These are phyloP conservation scores for Apodemia hepburni DNA, from an alignment of 2,888 invertebrate genomes.

Conservation along the genomic window DNA sequence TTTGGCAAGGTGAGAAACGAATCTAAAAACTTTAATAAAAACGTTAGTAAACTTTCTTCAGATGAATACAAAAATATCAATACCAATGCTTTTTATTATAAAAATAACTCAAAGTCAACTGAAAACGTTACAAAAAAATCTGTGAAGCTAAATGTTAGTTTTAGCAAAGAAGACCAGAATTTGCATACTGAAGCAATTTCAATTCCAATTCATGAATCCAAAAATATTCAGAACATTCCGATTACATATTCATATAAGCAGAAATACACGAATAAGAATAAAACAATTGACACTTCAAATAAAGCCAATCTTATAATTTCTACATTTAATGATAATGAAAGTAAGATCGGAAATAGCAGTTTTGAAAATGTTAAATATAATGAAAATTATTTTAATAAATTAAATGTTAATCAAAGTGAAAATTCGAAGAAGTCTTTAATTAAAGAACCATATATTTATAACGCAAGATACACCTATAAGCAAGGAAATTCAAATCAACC, in stretches of 20 bases:
- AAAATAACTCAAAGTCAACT: neutral
- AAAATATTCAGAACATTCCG: neutral
- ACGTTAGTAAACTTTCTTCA: neutral
- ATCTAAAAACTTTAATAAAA: too few relatives aligned
- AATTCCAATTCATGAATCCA: neutral
- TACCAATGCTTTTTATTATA: neutral
- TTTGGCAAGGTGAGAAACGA: neutral
- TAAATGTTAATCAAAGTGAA: neutral
- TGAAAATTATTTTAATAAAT: neutral
- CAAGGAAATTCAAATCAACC: slow-evolving; percentile 11
- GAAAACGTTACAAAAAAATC: neutral
- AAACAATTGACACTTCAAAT: slow-evolving; percentile 3
- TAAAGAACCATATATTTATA: slow-evolving; percentile 1
- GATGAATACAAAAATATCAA: neutral
- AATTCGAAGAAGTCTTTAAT: neutral
- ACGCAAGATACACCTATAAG: neutral
- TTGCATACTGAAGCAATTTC: neutral
- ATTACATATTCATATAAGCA: slow-evolving; percentile 4
- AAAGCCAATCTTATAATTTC: neutral
- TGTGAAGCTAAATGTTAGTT: neutral
- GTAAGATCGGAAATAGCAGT: neutral
- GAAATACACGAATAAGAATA: neutral
- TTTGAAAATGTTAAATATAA: neutral
- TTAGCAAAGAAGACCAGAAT: neutral
- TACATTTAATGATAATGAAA: neutral